Base-by-base conservation (phyloP, 1,140 invertebrate species). In the Nixonia krombeini region DNA sequence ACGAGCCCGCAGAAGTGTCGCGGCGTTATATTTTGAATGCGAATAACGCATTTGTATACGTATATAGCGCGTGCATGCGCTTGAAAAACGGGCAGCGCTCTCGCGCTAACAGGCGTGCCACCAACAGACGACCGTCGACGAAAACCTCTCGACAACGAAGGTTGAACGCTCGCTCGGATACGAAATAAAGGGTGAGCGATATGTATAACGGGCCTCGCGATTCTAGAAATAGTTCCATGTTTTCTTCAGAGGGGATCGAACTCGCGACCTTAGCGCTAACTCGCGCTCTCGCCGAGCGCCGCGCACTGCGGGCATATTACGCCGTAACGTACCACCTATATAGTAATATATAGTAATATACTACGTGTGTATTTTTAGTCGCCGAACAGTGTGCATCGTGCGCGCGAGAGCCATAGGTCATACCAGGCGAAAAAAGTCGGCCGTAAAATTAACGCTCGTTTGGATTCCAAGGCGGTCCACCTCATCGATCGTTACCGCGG, bases 191-290 rank as follows among this genome's bases (percentile, higher is more conserved):
- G 37, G 38, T 37, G 35, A 49, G 46, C 46, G 18, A 38, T 49
- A 49, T 35, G 31, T 37, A 49, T 37, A 26, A n/a, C n/a, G n/a
- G n/a, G n/a, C 33, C 28, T 26, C 31, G 46, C 17, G 31, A 49
- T 37, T 49, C 46, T 49, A 49, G 29, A 49, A 49, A 49, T 49
- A 49, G 46, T 35, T 37, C 15, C 26, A 17, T 49, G 46, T 38
- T 49, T 49, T 49, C 46, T 18, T 16, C 17, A 1, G 46, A 49
- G 46, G 46, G 46, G 46, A 49, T 49, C 46, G 31, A 49, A 49
- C 46, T 49, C 46, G 46, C 31, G 46, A 49, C 46, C 46, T 49
- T 49, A 47, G 28, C 17, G 23, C n/a, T n/a, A n/a, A n/a, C n/a
- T n/a, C n/a, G n/a, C n/a, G n/a, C n/a, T 21, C 18, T 17, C 4